Base-by-base conservation (phyloP, 2,113 vertebrate genomes). In the Neoarius graeffei region DNA sequence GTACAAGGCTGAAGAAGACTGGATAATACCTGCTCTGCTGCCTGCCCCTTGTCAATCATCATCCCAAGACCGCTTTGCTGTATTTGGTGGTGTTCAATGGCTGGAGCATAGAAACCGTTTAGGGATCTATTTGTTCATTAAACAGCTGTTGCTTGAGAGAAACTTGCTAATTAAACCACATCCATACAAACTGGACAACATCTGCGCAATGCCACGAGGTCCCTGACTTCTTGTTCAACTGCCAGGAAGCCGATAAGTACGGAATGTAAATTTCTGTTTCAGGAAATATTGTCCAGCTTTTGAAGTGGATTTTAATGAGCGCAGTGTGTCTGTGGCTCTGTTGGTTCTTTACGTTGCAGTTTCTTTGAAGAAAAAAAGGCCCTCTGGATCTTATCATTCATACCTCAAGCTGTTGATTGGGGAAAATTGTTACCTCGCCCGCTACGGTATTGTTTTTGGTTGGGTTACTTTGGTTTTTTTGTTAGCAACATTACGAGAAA, bases 71-170 rank as follows among this genome's bases (percentile, higher is more conserved):
- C 5, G 15, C 71, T 59, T 30, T 66, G 54, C 71, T 85, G 66
- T 35, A 52, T 67, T 52, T 20, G 30, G 27, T 85, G 48, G 42
- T n/a, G 62, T 84, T 67, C 48, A n/a, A 5, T 19, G 62, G 48
- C 48, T 54, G 82, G 48, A 67, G 62, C 48, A 4, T 5, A 54
- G 82, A 5, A 84, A 84, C 23, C 25, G 4, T 67, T 84, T 52
- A 67, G 82, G 82, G 82, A 84, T 52, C 82, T 52, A 67, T 84
- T 84, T 67, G 64, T 52, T 84, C 64, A 67, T 84, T 84, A 67
- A 84, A 84, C 82, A 84, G 82, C 82, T 84, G 82, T 54, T 84
- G 69, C 59, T 77, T 54, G 69, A 30, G 57, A 86, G 82, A 84
- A 84, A 9, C 27, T 15, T 17, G 57, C 67, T 83, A 86, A 86